These are phyloP conservation scores for Habroteleia sp. DNA, from an alignment of 2,888 invertebrate species.

Conservation along the genomic window DNA sequence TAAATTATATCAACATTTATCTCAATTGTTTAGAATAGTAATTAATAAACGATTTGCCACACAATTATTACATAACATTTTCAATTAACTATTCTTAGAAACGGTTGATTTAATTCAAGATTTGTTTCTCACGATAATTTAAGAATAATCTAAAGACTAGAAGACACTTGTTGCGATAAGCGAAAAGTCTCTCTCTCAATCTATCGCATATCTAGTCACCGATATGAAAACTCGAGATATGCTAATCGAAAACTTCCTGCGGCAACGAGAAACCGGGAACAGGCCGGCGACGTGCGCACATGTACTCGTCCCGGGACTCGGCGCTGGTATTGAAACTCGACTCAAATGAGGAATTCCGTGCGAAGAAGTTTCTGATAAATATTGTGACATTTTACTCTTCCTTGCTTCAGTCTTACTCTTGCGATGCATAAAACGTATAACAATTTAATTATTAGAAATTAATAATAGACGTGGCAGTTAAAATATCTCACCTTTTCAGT, in stretches of 20 bases:
- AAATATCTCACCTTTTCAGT: constrained; percentile 78
- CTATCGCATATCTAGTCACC: constrained; percentile 52
- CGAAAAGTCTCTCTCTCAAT: constrained; percentile 27
- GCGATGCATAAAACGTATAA: constrained; percentile 19
- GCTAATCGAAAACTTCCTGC: constrained; percentile 74
- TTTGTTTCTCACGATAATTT: constrained; percentile 66
- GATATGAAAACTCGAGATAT: constrained; percentile 66
- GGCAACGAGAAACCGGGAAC: constrained; percentile 52
- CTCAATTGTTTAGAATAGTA: too few relatives aligned
- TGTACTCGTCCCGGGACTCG: constrained; percentile 22
- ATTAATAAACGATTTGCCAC: too few relatives aligned
- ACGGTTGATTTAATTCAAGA: constrained; percentile 5
- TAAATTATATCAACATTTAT: too few relatives aligned
- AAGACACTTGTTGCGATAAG: constrained; percentile 58
- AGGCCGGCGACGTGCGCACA: constrained; percentile 43
- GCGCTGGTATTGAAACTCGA: constrained; percentile 44
- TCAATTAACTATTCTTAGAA: too few relatives aligned
- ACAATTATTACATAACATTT: too few relatives aligned
- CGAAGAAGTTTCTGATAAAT: constrained; percentile 52
- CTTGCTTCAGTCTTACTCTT: constrained; percentile 32
- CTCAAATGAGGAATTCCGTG: constrained; percentile 59
- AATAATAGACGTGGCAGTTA: constrained; percentile 8
- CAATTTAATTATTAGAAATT: constrained; percentile 55
- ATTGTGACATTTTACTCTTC: constrained; percentile 60
- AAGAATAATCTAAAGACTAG: constrained; percentile 60